Conservation (phyloP, 2,113 vertebrate genomes). For the Sapayoa aenigma region DNA sequence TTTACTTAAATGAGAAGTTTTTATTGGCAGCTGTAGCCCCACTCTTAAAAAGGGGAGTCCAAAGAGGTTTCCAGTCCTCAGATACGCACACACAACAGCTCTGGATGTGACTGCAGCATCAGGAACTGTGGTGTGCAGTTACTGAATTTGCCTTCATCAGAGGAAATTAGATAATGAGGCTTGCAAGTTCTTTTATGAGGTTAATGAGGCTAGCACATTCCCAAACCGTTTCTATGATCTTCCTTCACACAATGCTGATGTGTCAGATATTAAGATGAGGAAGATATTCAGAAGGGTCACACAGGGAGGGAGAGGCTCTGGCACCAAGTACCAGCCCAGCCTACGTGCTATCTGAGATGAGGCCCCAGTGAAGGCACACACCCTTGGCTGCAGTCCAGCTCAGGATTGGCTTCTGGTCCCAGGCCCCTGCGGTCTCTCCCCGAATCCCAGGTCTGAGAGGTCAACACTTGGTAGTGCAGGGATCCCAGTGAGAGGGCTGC, state of each 20-base stretch:
- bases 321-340: background rate
- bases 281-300: background rate
- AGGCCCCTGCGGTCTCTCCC: no score
- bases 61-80: background rate
- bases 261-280: background rate
- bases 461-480: background rate
- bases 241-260: background rate
- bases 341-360: fast-evolving
- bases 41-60: background rate
- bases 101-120: background rate
- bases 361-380: background rate
- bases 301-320: background rate
- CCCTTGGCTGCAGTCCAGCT: background rate
- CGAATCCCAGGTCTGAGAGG: background rate
- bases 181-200: background rate
- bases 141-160: background rate
- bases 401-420: background rate
- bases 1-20: background rate
- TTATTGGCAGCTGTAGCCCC: background rate
- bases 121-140: background rate
- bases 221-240: background rate
- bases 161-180: background rate
- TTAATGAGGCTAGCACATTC: background rate
- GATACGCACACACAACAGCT: background rate
- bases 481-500: background rate